Conservation (phyloP, 64 coral and sea anemone species). For the Dendronephthya gigantea region DNA sequence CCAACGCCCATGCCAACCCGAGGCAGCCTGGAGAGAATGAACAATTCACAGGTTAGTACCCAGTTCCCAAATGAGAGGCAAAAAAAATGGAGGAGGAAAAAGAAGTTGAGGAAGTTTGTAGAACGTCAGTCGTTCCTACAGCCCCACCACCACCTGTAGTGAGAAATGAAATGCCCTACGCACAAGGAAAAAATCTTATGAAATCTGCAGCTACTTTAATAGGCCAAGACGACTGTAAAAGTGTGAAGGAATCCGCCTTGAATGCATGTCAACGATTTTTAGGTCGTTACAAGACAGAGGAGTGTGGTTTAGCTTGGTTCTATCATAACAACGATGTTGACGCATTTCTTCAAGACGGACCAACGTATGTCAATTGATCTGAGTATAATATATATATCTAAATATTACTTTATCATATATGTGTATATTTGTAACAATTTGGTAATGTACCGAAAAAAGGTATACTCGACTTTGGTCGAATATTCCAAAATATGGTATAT, state of each 20-base stretch:
- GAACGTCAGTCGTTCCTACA: neutral
- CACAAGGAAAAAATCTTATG: neutral
- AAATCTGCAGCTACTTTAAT: neutral
- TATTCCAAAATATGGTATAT: neutral
- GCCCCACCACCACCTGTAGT: neutral
- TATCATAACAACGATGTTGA: constrained; percentile 16
- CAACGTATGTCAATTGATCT: neutral
- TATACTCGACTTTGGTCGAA: too few species aligned
- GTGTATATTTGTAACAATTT: neutral
- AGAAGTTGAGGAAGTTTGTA: neutral
- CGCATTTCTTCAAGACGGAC: neutral
- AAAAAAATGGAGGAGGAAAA: neutral
- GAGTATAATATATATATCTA: neutral
- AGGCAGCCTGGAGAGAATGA: neutral
- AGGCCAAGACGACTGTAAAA: neutral
- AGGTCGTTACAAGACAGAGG: neutral
- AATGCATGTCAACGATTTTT: neutral
- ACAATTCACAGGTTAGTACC: neutral
- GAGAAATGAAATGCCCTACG: neutral
- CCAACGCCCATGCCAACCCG: neutral
- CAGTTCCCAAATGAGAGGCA: neutral
- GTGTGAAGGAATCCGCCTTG: neutral
- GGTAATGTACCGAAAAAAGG: too few species aligned
- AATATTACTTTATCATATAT: neutral
- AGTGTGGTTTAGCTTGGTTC: neutral